Conservation (phyloP, 2,113 vertebrate genomes). For the Bubalus kerabau region DNA sequence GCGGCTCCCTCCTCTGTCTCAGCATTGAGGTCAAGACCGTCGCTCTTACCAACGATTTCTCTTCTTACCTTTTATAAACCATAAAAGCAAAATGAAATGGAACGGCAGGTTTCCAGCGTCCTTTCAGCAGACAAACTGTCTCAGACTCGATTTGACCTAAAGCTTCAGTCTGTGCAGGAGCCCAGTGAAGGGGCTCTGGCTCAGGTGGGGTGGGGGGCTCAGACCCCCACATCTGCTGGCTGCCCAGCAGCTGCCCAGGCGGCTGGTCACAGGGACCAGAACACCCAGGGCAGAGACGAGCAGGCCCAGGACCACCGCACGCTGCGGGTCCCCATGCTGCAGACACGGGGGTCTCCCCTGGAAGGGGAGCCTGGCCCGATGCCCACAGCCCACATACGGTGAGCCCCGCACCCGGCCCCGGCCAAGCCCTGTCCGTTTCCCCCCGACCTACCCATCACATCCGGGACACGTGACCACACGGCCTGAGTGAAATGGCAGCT, state of each 20-base stretch:
- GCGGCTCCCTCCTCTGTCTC: background rate
- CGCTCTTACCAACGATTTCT: background rate
- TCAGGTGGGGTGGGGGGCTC: background rate
- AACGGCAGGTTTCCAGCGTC: background rate
- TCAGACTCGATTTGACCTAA: background rate
- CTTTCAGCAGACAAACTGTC: background rate
- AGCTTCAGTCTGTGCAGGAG: background rate
- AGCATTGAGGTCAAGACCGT: background rate
- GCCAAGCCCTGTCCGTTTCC: background rate
- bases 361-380: background rate
- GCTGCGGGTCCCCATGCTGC: accelerated
- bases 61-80: background rate
- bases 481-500: background rate
- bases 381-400: background rate
- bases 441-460: accelerated
- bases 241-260: background rate
- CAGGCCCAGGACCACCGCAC: background rate
- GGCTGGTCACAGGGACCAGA: background rate
- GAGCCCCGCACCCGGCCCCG: accelerated
- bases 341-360: background rate
- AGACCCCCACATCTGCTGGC: background rate
- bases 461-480: accelerated
- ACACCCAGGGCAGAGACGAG: background rate
- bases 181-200: background rate
- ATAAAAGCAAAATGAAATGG: background rate